Base-by-base conservation (phyloP, 2,797 vertebrate genomes). In the Perodicticus potto region DNA sequence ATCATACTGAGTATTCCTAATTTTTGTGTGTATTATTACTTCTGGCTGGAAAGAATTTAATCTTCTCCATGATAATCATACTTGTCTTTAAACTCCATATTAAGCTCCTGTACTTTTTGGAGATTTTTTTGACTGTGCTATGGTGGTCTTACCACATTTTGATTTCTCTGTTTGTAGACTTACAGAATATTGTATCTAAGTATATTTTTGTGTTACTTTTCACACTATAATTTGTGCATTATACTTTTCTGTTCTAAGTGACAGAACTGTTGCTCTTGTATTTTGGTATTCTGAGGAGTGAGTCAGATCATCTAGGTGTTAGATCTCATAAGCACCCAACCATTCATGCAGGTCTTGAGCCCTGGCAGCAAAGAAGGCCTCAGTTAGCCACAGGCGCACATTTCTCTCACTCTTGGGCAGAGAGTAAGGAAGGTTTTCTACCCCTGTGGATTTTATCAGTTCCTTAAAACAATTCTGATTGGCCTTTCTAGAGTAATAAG, bases 141-240 rank as follows among this genome's bases (percentile, higher is more conserved):
- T 83, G 32, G 25, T 76, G 6, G 43, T 76, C 17, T 83, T 91
- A 89, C 0, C 4, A 53, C 9, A 37, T 57, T 78, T 91, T 69
- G 1, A 83, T 29, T 25, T 96, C 14, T 89, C 37, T 85, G 2
- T 37, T 22, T 76, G 2, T 92, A 92, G 34, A 40, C n/a, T 82
- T 86, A 73, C 2, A 73, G n/a, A 83, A 85, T 87, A 53, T 65
- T 88, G 32, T n/a, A 34, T 82, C 34, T 86, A 70, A 74, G 7
- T 92, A n/a, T 85, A 83, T 92, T 91, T 90, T 73, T 22, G 13
- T 84, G 1, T 80, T 92, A 27, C 40, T 12, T 86, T 92, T 94
- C 23, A 80, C 19, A 59, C 3, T 73, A 4, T 78, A 17, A 82
- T 61, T 92, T 95, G 8, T 73, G 16, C 63, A 20, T 63, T 45